Base-by-base conservation (phyloP, 2,888 invertebrate species). In the Stenotaenia linearis region DNA sequence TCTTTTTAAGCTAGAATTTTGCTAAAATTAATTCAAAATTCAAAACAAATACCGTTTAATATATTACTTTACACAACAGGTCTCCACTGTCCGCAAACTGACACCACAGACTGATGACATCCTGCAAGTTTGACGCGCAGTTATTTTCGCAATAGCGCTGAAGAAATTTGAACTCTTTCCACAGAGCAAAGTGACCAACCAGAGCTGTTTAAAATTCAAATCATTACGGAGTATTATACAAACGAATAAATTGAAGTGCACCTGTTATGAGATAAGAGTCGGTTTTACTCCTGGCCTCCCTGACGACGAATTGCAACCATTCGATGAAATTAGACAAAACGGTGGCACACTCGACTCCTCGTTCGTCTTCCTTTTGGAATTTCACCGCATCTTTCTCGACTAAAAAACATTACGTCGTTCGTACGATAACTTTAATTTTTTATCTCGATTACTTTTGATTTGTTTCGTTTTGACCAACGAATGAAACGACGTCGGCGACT, bases 31-130 rank as follows among this genome's bases (percentile, higher is more conserved):
- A 7, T 25, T 75, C 2, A n/a, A 18, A 18, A 75, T 75, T 35
- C 7, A 28, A 25, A 10, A 28, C 4, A 28, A 28, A 9, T 9
- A 9, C 12, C 3, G n/a, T 28, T 7, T n/a, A 12, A 32, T 2
- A 69, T 25, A 32, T 77, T 77, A 77, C 77, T 10, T 40, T 40
- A 7, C 40, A 40, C 1, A 77, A 12, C 5, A 77, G n/a, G 9
- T 77, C 23, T 23, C 77, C 35, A 23, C 77, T 45, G 45, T 77
- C 77, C 10, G 40, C 45, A 23, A 77, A 45, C 28, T 77, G 77
- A 45, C 37, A 77, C 77, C 77, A 77, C 21, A 77, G n/a, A 15
- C 50, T 23, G 21, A 77, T 77, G 9, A 45, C 35, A 23, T 77
- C 77, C 4, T 40, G 21, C n/a, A 45, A 7, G 23, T 77, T 35